Percentiles rank a stretch among this genome's conserved stretches.
These are phyloP conservation scores for Dorcus parallelipipedus DNA, from an alignment of 2,888 invertebrate genomes.

Conservation along the genomic window DNA sequence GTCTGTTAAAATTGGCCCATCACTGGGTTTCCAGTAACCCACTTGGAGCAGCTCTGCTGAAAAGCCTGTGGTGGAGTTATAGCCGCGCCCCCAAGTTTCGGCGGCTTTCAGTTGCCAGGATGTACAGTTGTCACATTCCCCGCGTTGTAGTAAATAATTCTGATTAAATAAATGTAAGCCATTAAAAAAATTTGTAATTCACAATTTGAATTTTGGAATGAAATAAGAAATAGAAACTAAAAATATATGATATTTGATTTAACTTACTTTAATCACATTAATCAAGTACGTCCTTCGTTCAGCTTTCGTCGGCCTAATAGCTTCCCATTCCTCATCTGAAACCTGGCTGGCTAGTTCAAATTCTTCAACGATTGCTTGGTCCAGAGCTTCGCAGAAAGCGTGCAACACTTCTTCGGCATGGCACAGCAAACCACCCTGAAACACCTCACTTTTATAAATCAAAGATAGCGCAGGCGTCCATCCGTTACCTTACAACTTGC, in stretches of 20 bases:
- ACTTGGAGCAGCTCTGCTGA: constrained; percentile 52
- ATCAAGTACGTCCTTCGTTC: constrained; percentile 65
- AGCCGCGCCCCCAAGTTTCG: constrained; percentile 57
- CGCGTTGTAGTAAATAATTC: constrained; percentile 36
- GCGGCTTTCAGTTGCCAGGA: constrained; percentile 56
- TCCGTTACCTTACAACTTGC: constrained; percentile 55
- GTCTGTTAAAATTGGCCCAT: constrained; percentile 65
- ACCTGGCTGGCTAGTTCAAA: constrained; percentile 69
- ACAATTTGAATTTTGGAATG: no score
- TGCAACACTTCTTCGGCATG: constrained; percentile 65
- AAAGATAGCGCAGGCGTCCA: background rate
- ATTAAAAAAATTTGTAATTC: no score
- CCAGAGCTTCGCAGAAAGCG: constrained; percentile 66
- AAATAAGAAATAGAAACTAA: background rate
- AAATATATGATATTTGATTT: no score
- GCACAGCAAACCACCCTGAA: constrained; percentile 64
- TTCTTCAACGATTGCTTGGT: constrained; percentile 67
- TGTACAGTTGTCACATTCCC: constrained; percentile 55
- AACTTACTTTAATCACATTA: constrained; percentile 61
- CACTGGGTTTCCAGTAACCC: constrained; percentile 71
- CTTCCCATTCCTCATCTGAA: constrained; percentile 84
- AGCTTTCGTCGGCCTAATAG: constrained; percentile 66
- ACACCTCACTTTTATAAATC: background rate
- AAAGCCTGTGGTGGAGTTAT: constrained; percentile 26
- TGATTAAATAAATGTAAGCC: background rate